Percentiles rank a stretch among this genome's conserved stretches.
These are phyloP conservation scores for Tricholaema leucomelas DNA, from an alignment of 2,113 vertebrate genomes.

Conservation along the genomic window DNA sequence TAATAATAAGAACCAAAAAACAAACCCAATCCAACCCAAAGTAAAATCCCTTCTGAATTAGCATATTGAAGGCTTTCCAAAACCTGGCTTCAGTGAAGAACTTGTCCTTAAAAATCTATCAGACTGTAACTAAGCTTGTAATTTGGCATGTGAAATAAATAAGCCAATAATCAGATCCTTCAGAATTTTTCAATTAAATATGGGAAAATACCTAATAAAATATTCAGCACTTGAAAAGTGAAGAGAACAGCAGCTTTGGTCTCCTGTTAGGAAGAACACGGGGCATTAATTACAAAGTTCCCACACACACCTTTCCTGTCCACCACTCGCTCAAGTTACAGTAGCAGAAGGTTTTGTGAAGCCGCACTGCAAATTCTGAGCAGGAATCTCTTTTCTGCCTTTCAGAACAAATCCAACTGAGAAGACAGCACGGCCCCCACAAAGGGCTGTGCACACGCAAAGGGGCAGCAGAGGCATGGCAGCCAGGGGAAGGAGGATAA, in stretches of 20 bases:
- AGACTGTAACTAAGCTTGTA: conserved; percentile 56
- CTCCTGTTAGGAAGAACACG: not conserved
- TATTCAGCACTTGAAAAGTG: not conserved
- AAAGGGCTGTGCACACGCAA: not conserved
- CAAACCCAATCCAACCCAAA: rapidly evolving
- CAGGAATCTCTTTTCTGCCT: conserved; percentile 29
- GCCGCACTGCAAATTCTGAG: not conserved
- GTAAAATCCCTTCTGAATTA: not conserved
- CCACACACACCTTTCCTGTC: not conserved
- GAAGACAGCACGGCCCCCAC: not conserved
- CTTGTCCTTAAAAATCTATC: conserved; percentile 45
- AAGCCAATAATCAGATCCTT: conserved; percentile 27
- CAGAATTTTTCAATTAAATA: conserved; percentile 12
- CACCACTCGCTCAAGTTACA: not conserved
- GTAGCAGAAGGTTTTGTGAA: not conserved
- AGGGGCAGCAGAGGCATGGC: not conserved
- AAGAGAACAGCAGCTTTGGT: not conserved
- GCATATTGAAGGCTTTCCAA: conserved; percentile 35
- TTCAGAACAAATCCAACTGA: not conserved
- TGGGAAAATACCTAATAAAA: conserved; percentile 28
- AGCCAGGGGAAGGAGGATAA: conserved; percentile 11
- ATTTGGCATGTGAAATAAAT: conserved; percentile 24
- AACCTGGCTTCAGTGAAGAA: conserved; percentile 1
- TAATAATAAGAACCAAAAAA: not conserved
- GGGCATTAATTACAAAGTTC: not conserved